Evolutionary conservation across 2,113 vertebrate genomes (phyloP), one percentile per base, ranked within the genome.

Genomic region (Galbula dea): DNA sequence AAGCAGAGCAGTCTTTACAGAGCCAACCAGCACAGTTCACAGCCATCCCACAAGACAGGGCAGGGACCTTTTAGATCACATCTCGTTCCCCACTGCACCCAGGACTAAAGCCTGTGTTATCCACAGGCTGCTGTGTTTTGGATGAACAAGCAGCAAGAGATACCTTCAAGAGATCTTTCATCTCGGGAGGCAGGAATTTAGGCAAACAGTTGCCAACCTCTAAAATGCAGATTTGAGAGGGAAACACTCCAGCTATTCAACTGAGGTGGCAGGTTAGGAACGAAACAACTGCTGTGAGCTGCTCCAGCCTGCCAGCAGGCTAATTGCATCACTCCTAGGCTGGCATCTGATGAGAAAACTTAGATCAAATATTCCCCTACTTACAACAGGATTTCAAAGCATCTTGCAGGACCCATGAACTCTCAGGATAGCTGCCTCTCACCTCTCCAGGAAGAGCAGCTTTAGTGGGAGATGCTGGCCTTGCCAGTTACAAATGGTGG

Each of bases 301-400:
- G 19, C 46, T 52, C 22, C 32, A 30, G 59, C 37, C 63, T 54
- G 45, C 26, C 86, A 43, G 55, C 3, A 0, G 3, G 21, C 17
- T 65, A 12, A 0, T 5, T 39, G 24, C 41, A 39, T 32, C 0
- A 0, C 26, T 63, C 57, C 27, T 9, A 1, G 29, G 8, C 37
- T 11, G 15, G 29, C 49, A 59, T 10, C 20, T 0, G 0, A 24
- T 29, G 26, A 36, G n/a, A 62, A 78, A 37, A 59, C 6, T 0
- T 1, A 59, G 15, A 39, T 59, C 30, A 17, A 71, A 71, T 15
- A 51, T 34, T 12, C 29, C n/a, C n/a, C 7, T 19, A 15, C 18
- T 54, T 6, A 16, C 13, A 69, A 41, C 34, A 61, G 49, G n/a
- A 43, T 79, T 52, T 59, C 46, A 66, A 80, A 73, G 51, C 21